phyloP scores from a whole-genome alignment of 2,888 invertebrate species.

The Toxonevra muliebris region DNA sequence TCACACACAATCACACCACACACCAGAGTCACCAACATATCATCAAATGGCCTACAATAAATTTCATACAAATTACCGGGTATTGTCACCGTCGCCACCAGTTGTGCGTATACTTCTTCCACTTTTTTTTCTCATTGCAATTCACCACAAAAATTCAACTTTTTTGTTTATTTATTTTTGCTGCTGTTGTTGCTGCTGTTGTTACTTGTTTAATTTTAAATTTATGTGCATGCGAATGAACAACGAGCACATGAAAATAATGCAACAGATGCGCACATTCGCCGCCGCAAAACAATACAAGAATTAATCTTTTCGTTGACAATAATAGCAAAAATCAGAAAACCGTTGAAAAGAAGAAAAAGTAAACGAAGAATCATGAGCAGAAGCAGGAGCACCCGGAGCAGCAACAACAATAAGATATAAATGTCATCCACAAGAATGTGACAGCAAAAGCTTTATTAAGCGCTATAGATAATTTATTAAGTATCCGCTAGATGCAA shows the following conservation, averaged over 20 bases:
- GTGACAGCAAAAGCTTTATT: conserved; percentile 28
- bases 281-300: background rate
- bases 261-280: conserved; percentile 4
- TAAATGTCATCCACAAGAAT: conserved; percentile 27
- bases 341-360: background rate
- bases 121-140: too few species aligned
- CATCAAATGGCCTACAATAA: background rate
- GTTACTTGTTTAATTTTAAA: background rate
- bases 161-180: background rate
- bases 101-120: too few species aligned
- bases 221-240: background rate
- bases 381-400: background rate
- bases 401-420: conserved; percentile 2
- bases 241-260: background rate
- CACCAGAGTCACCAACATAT: background rate
- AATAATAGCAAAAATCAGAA: background rate
- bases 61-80: background rate
- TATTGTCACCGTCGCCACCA: background rate
- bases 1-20: background rate
- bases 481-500: conserved; percentile 8
- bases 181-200: background rate
- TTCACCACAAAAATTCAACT: too few species aligned
- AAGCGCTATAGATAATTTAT: conserved; percentile 24
- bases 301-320: conserved; percentile 3
- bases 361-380: background rate